Evolutionary conservation across 2,888 invertebrate species (phyloP).

Genomic region (Hyles lineata): DNA sequence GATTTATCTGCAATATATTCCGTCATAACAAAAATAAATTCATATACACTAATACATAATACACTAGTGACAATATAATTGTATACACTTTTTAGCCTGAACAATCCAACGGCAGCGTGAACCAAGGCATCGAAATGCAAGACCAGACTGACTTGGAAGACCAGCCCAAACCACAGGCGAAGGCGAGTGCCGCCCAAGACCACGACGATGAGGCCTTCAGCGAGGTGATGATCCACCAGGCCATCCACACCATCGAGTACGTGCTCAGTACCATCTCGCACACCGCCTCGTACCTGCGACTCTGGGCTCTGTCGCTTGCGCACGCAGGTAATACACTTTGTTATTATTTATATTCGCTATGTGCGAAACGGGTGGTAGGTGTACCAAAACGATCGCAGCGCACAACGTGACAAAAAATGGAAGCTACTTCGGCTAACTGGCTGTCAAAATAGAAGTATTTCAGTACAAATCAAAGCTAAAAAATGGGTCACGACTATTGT

Average conservation of each 20-base stretch:
- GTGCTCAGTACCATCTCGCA: constrained; percentile 98
- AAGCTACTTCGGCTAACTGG: too few species aligned
- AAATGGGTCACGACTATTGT: too few species aligned
- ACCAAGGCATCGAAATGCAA: constrained; percentile 88
- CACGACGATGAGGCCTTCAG: constrained; percentile 89
- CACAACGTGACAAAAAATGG: too few species aligned
- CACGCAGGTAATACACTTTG: constrained; percentile 89
- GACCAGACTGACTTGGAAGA: constrained; percentile 75
- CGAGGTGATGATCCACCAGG: constrained; percentile 96
- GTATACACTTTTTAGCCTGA: constrained; percentile 59
- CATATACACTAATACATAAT: neutral
- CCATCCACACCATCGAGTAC: constrained; percentile 98
- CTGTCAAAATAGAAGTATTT: too few species aligned
- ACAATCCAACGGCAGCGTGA: constrained; percentile 86
- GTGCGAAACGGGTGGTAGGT: too few species aligned
- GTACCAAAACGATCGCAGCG: too few species aligned
- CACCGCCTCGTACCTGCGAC: constrained; percentile 97
- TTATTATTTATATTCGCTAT: neutral
- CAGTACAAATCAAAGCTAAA: too few species aligned
- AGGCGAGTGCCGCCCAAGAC: constrained; percentile 49
- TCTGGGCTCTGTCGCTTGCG: constrained; percentile 98
- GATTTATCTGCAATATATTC: neutral
- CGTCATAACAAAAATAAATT: neutral
- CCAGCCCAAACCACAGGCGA: constrained; percentile 48
- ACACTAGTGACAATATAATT: neutral